These are phyloP conservation scores for Malurus leucopterus DNA, from an alignment of 2,797 vertebrate genomes.

Conservation along the genomic window DNA sequence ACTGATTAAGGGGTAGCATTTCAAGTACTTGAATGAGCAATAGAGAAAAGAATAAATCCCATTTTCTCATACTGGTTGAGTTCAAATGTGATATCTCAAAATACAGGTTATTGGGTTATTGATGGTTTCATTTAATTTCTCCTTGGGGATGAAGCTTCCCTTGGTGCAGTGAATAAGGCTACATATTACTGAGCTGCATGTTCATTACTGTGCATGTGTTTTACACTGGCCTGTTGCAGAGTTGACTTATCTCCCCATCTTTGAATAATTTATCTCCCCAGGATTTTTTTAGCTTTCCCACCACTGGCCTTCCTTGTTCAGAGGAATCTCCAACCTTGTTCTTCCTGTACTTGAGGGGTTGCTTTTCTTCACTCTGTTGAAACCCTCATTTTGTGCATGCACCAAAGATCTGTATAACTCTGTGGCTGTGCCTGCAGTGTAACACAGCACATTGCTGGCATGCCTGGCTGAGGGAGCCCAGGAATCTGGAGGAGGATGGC, in stretches of 20 bases:
- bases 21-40: neutral
- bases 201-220: neutral
- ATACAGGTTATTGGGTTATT: neutral
- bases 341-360: neutral
- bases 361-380: neutral
- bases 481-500: neutral
- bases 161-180: neutral
- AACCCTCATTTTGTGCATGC: neutral
- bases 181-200: neutral
- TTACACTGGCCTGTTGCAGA: neutral
- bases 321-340: neutral
- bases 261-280: neutral
- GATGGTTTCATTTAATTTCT: neutral
- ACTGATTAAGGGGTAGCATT: neutral
- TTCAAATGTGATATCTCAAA: neutral
- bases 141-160: neutral
- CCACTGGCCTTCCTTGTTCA: neutral
- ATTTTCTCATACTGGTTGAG: neutral
- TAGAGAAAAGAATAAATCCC: neutral
- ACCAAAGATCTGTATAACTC: neutral
- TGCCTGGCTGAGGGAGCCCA: neutral
- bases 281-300: neutral
- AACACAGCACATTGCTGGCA: neutral
- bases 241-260: neutral
- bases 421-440: neutral